Conservation (phyloP, 1,140 invertebrate genomes). For the Drosophila kohkoa region DNA sequence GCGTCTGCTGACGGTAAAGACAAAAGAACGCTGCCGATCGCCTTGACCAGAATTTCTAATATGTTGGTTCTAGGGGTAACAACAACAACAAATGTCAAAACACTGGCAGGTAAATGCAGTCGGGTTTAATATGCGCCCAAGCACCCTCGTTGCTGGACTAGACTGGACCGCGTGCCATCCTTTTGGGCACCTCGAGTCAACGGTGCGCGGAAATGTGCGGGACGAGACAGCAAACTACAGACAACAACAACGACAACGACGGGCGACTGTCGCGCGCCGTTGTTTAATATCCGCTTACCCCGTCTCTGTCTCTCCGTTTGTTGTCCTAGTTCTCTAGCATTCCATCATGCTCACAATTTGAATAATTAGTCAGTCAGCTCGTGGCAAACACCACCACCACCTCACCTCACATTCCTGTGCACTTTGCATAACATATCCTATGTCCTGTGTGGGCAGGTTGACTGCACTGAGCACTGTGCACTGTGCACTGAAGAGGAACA, state of each 20-base stretch:
- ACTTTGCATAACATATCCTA: slow-evolving; percentile 77
- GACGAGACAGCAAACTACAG: slow-evolving; percentile 29
- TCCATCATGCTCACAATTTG: slow-evolving; percentile 60
- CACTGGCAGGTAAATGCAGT: slow-evolving; percentile 53
- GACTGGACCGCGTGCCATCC: slow-evolving; percentile 39
- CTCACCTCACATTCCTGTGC: slow-evolving; percentile 68
- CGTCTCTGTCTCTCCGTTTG: slow-evolving; percentile 17
- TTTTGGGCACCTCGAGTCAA: slow-evolving; percentile 54
- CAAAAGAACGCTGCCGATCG: slow-evolving; percentile 40
- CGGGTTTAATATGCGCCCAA: slow-evolving; percentile 63
- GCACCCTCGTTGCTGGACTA: slow-evolving; percentile 58
- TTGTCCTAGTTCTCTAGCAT: slow-evolving; percentile 49
- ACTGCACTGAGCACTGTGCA: slow-evolving; percentile 58
- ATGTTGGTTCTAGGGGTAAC: slow-evolving; percentile 56
- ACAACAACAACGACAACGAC: slow-evolving; percentile 1
- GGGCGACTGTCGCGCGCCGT: slow-evolving; percentile 67
- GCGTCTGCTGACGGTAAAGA: slow-evolving; percentile 4
- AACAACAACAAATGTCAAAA: slow-evolving; percentile 60
- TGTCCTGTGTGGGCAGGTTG: slow-evolving; percentile 52
- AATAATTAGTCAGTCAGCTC: slow-evolving; percentile 71
- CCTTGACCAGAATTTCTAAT: slow-evolving; percentile 76
- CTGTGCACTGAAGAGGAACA: slow-evolving; percentile 75
- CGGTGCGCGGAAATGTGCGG: slow-evolving; percentile 73
- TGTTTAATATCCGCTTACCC: slow-evolving; percentile 72
- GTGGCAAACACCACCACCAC: slow-evolving; percentile 46